These are phyloP conservation scores for Contarinia nasturtii DNA, from an alignment of 1,140 invertebrate species.

Conservation along the genomic window DNA sequence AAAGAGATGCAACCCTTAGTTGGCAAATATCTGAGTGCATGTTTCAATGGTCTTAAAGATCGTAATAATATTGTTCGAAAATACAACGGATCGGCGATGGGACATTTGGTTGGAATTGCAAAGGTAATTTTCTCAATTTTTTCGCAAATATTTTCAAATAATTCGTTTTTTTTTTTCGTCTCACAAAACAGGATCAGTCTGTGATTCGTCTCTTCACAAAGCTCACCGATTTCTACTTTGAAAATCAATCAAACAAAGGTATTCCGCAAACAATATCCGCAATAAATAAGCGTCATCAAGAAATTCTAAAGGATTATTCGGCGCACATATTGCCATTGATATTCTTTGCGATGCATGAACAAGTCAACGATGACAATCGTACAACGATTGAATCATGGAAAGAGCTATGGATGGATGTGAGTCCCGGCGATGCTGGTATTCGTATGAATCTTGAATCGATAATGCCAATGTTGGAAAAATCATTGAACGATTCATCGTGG, in stretches of 20 bases:
- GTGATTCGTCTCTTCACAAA: constrained; percentile 70
- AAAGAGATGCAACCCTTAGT: constrained; percentile 30
- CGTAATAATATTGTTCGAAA: constrained; percentile 66
- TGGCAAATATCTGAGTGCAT: constrained; percentile 58
- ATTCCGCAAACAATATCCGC: constrained; percentile 64
- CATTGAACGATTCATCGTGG: constrained; percentile 68
- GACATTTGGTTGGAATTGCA: constrained; percentile 67
- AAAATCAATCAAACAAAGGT: constrained; percentile 48
- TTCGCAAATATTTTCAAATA: background rate
- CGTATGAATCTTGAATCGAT: constrained; percentile 56
- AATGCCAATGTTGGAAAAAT: constrained; percentile 41
- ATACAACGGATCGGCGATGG: constrained; percentile 62
- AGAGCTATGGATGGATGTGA: constrained; percentile 76
- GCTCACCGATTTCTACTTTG: constrained; percentile 57
- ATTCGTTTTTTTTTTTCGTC: background rate
- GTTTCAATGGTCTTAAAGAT: constrained; percentile 64
- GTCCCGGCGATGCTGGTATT: constrained; percentile 67
- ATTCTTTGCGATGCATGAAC: constrained; percentile 77
- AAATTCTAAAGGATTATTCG: constrained; percentile 63
- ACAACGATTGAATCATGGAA: constrained; percentile 56
- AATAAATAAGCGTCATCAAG: constrained; percentile 64
- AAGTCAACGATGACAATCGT: constrained; percentile 41
- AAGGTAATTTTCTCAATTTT: constrained; percentile 30
- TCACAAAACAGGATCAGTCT: constrained; percentile 38
- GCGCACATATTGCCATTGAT: constrained; percentile 58